Base-by-base conservation (phyloP, 2,888 invertebrate species). In the Julus scandinavius region DNA sequence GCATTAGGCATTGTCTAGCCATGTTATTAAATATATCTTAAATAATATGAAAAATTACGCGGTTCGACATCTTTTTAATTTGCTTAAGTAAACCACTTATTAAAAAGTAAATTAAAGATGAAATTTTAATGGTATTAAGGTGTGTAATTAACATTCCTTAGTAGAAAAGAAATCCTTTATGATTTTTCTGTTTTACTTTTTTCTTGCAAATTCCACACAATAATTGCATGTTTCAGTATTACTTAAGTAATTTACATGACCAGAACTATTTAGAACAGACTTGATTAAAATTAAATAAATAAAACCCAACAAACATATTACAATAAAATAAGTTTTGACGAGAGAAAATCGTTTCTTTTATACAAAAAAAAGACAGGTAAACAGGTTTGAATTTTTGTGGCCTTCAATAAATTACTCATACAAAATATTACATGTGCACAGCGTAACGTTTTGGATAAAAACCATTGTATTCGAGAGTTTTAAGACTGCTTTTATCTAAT, bases 341-440 rank as follows among this genome's bases (percentile, higher is more conserved):
- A 15, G 38, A 38, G 38, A n/a, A 80, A 80, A 80, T 40, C 38
- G 38, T 2, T 40, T 4, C 15, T 80, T 80, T 80, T 80, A 29
- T 13, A 38, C 7, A 80, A 80, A 80, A 29, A 29, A 38, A 38
- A 2, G 11, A 80, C 38, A 5, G 38, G 80, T 80, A 80, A 80
- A 80, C 80, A 80, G 80, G 80, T 80, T 80, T 80, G 80, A 9
- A 80, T 80, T 9, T 80, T 11, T 40, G 80, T 80, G 80, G 38
- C 80, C 80, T 80, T 80, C 80, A 80, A 80, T 80, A 80, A 80
- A 80, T 80, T 80, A 80, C 80, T 80, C 80, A 80, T 80, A 80
- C 80, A 40, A 80, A 80, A 80, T 80, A 80, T 80, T 80, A 80
- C 80, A 80, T 80, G 80, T 80, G 80, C 80, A 80, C 13, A 80